Evolutionary conservation across 2,113 vertebrate species (phyloP), one percentile per base, ranked within the genome.

Genomic region (Rhegmatorhina hoffmannsi): DNA sequence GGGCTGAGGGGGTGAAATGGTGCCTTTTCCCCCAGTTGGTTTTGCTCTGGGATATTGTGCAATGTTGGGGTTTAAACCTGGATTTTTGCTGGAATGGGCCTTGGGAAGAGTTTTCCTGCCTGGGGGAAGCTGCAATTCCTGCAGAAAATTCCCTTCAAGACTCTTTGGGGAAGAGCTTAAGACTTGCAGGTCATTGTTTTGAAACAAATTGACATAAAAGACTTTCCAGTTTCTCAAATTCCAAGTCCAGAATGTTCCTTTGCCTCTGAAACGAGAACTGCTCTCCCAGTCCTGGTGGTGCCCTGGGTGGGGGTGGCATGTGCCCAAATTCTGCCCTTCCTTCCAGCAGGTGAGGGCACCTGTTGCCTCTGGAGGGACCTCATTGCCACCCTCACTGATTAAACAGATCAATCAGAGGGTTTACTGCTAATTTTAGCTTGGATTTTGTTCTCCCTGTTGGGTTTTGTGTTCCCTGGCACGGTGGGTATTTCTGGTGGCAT

Each of bases 381-480:
- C 47, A 34, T 34, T 47, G 68, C 34, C 31, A 0, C 3, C 0
- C 34, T 55, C 23, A 0, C 46, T 20, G 78, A 2, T 12, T 9
- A 43, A 21, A 2, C 23, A 6, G 18, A 14, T 4, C 10, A 0
- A 8, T 17, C 47, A 10, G 1, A 0, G 0, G 7, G 16, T 63
- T 40, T 28, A 40, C 36, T 19, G 36, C 5, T 28, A 28, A 63
- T 40, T 63, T 6, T 11, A 40, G 29, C 38, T 40, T 29, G 29
- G 9, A 9, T 29, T 20, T 26, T 62, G 18, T 23, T 17, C 62
- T 44, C 62, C 60, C 38, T 20, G 38, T 6, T 60, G n/a, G 1
- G 3, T 14, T 73, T 26, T 5, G 13, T 5, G 56, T 83, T 86
- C 44, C 33, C 47, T 11, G 11, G 36, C 40, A 0, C 63, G 3